These are phyloP conservation scores for Anthonomus grandis DNA, from an alignment of 1,140 invertebrate species.

Conservation along the genomic window DNA sequence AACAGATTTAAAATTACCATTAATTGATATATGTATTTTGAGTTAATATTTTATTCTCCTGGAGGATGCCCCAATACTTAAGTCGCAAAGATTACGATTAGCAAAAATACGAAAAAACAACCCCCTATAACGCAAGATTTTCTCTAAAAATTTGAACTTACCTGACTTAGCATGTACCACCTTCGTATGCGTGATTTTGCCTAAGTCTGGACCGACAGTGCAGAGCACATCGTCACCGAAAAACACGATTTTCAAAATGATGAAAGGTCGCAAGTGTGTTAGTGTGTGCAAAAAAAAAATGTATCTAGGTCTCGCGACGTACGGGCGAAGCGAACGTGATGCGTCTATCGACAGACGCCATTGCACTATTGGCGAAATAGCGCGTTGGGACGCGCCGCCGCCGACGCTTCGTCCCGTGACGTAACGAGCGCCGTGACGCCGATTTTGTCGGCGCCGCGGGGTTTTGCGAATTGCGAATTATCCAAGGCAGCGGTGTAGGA, in stretches of 20 bases:
- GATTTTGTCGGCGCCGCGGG: slow-evolving; percentile 21
- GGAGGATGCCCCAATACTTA: no score
- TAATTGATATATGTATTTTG: no score
- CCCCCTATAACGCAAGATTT: no score
- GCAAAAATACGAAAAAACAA: no score
- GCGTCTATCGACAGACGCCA: slow-evolving; percentile 16
- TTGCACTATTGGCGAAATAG: no score
- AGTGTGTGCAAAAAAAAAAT: no score
- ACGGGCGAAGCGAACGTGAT: not conserved
- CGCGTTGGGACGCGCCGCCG: no score
- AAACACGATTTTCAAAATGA: not conserved
- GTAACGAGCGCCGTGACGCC: slow-evolving; percentile 25
- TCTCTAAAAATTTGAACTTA: slow-evolving; percentile 9
- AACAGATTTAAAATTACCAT: no score
- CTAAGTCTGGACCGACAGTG: not conserved
- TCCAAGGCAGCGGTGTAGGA: not conserved
- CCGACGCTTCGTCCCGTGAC: slow-evolving; percentile 29
- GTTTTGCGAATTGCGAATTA: slow-evolving; percentile 12
- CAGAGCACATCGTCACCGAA: not conserved
- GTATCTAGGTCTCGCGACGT: slow-evolving; percentile 7
- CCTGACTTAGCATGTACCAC: slow-evolving; percentile 21
- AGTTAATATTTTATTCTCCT: no score
- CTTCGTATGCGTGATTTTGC: slow-evolving; percentile 16
- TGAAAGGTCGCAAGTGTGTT: no score
- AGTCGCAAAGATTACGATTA: no score